Percentiles rank a stretch among this genome's conserved stretches.
Conservation (phyloP, 2,113 vertebrate genomes). For the Microtus ochrogaster region DNA sequence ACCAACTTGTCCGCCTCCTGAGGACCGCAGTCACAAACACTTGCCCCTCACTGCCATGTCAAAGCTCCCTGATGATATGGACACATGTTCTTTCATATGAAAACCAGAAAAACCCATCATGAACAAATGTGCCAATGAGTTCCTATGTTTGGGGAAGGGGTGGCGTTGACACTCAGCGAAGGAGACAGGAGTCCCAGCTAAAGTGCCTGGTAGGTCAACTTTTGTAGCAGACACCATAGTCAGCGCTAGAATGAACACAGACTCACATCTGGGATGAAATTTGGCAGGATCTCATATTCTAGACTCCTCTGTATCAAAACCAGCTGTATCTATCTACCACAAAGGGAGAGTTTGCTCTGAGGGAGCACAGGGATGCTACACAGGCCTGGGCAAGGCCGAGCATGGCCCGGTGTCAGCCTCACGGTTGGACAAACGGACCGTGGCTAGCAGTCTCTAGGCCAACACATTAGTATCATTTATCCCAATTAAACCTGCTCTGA, state of each 20-base stretch:
- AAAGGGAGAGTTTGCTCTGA: not conserved
- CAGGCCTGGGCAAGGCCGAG: not conserved
- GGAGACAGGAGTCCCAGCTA: not conserved
- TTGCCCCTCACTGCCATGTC: fast-evolving
- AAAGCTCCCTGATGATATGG: not conserved
- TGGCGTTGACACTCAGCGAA: not conserved
- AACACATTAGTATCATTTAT: not conserved
- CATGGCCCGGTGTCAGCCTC: not conserved
- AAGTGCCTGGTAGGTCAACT: not conserved
- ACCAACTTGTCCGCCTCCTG: not conserved
- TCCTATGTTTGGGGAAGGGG: not conserved
- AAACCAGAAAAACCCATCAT: not conserved
- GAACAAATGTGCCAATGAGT: fast-evolving
- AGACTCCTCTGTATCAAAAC: constrained; percentile 15
- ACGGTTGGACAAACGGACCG: not conserved
- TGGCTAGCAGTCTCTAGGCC: not conserved
- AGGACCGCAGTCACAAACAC: not conserved
- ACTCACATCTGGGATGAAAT: not conserved
- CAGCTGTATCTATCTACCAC: not conserved
- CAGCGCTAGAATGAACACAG: not conserved
- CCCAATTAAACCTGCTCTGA: constrained; percentile 48
- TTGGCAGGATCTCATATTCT: constrained; percentile 8
- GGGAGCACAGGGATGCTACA: not conserved
- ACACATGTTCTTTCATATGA: not conserved
- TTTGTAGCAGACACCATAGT: not conserved